These are phyloP conservation scores for Hypocryptadius cinnamomeus DNA, from an alignment of 2,113 vertebrate genomes.

Conservation along the genomic window DNA sequence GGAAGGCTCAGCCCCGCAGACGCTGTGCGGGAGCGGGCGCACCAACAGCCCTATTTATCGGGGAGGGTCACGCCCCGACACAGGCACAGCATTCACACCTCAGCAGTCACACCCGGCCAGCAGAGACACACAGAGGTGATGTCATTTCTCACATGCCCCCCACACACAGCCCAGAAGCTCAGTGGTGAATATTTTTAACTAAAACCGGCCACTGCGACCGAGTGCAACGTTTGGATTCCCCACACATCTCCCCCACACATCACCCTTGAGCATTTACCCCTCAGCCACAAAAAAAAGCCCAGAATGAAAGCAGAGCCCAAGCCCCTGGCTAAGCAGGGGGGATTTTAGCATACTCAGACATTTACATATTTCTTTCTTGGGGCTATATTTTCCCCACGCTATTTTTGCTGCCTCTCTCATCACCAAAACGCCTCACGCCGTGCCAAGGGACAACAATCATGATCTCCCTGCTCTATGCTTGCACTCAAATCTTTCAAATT, in stretches of 20 bases:
- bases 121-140: not conserved
- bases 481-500: not conserved
- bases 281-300: not conserved
- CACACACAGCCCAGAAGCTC: not conserved
- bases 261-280: not conserved
- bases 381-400: not conserved
- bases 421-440: accelerated
- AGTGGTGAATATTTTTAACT: not conserved
- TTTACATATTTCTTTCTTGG: conserved; percentile 34
- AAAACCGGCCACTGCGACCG: accelerated
- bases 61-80: not conserved
- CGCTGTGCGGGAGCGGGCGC: accelerated
- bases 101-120: not conserved
- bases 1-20: not conserved
- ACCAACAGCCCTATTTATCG: not conserved
- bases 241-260: not conserved
- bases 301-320: not conserved
- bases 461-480: not conserved
- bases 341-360: not conserved
- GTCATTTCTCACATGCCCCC: not conserved
- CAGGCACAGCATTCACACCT: not conserved
- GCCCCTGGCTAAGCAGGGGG: not conserved
- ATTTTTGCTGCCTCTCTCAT: not conserved
- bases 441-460: not conserved
- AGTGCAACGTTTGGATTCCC: accelerated